Conservation (phyloP, 2,113 vertebrate species). For the Phylloscopus trochilus region DNA sequence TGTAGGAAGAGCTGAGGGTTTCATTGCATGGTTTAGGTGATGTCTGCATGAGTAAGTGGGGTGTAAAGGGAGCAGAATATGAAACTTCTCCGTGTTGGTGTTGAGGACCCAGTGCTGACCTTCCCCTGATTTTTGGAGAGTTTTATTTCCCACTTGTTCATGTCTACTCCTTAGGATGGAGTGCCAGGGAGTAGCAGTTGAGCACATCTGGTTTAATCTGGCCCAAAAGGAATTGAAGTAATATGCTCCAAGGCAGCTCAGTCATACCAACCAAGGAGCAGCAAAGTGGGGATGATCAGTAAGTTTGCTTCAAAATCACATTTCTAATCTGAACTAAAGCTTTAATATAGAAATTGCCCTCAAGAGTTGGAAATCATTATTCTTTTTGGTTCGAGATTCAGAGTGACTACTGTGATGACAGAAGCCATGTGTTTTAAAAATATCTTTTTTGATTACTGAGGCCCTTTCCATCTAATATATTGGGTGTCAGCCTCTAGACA, state of each 20-base stretch:
- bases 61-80: neutral
- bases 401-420: neutral
- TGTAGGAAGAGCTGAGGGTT: neutral
- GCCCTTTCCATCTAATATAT: neutral
- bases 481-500: neutral
- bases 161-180: neutral
- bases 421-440: neutral
- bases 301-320: conserved; percentile 21
- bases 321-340: conserved; percentile 3
- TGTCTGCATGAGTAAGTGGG: rapidly evolving
- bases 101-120: neutral
- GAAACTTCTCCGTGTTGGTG: rapidly evolving
- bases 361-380: neutral
- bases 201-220: neutral
- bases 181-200: neutral
- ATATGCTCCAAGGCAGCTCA: neutral
- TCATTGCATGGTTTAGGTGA: neutral
- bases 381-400: neutral
- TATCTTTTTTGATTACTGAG: neutral
- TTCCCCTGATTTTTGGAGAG: neutral
- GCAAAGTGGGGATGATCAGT: neutral
- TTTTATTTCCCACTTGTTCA: neutral
- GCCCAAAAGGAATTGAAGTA: neutral
- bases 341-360: neutral
- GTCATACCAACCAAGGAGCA: neutral